Conservation (phyloP, 2,888 invertebrate species). For the Alentia gelatinosa region DNA sequence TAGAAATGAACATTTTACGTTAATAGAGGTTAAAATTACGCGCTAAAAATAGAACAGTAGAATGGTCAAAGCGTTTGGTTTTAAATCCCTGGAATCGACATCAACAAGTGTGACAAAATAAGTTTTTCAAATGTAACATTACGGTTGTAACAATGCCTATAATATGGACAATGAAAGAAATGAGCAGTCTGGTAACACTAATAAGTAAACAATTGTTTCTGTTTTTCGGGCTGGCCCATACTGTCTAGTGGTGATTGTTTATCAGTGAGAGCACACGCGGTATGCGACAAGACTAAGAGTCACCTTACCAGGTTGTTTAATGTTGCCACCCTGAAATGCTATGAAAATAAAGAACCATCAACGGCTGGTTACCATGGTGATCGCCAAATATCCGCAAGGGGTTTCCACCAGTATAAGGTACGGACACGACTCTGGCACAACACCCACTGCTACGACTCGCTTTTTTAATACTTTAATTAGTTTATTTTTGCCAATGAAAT, state of each 20-base stretch:
- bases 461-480: no score
- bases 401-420: neutral
- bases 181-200: conserved; percentile 21
- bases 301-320: conserved; percentile 53
- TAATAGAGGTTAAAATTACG: no score
- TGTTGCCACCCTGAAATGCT: conserved; percentile 53
- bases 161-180: conserved; percentile 20
- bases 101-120: neutral
- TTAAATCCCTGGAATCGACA: neutral
- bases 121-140: neutral
- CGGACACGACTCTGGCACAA: neutral
- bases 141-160: conserved; percentile 1
- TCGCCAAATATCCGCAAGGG: conserved; percentile 21
- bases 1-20: neutral
- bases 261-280: conserved; percentile 50
- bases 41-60: neutral
- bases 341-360: conserved; percentile 55
- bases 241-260: conserved; percentile 33
- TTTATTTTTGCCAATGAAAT: no score
- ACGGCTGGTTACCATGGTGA: conserved; percentile 47
- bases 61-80: neutral
- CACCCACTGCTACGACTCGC: neutral
- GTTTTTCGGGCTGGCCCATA: conserved; percentile 41
- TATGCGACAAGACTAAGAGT: conserved; percentile 52
- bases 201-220: neutral